These are phyloP conservation scores for Strix occidentalis DNA, from an alignment of 2,797 vertebrate species.

Conservation along the genomic window DNA sequence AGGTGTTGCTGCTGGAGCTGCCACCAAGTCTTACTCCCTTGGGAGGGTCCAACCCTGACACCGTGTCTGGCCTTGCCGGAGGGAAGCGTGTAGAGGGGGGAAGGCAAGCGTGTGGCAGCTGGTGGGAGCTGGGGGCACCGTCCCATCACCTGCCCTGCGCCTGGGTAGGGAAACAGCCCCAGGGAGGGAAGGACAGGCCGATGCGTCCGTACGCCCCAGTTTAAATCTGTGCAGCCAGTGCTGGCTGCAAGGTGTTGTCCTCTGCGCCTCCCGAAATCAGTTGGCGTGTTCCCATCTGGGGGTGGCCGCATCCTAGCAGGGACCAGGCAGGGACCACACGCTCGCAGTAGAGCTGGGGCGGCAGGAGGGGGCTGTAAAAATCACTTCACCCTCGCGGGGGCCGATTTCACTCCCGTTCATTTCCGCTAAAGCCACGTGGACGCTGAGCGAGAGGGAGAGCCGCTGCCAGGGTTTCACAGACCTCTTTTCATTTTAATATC, in stretches of 20 bases:
- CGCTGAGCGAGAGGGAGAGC: neutral
- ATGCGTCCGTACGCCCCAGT: fast-evolving
- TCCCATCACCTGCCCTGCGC: fast-evolving
- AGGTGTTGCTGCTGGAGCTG: neutral
- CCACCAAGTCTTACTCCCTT: neutral
- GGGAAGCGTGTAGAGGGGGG: fast-evolving
- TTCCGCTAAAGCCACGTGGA: constrained; percentile 37
- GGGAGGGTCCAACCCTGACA: neutral
- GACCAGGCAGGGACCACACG: neutral
- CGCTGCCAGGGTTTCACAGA: constrained; percentile 28
- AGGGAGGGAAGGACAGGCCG: neutral
- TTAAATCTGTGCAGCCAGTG: neutral
- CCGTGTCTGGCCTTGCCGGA: neutral
- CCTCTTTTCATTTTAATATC: constrained; percentile 57
- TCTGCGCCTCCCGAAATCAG: neutral
- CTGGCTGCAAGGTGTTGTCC: neutral
- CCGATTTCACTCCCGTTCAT: neutral
- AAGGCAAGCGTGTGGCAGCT: fast-evolving
- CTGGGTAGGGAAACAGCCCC: neutral
- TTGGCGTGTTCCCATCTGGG: fast-evolving
- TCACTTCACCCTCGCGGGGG: neutral
- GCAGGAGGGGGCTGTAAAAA: neutral
- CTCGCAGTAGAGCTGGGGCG: neutral
- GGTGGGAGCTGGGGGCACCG: fast-evolving
- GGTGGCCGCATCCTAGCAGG: neutral